Base-by-base conservation (phyloP, 2,113 vertebrate genomes). In the Chunga burmeisteri region DNA sequence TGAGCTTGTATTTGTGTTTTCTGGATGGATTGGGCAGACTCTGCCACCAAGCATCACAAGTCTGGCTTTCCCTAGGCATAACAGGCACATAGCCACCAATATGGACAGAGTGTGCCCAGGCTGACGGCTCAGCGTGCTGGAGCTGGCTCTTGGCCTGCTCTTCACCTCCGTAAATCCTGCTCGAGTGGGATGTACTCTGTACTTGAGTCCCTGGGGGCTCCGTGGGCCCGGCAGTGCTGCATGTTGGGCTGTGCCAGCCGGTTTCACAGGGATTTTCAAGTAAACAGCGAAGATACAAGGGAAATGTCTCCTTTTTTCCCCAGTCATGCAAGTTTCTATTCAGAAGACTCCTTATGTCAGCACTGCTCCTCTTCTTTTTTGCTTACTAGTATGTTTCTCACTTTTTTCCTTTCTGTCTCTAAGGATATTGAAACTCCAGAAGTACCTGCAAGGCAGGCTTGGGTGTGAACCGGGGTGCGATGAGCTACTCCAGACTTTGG, bases 171-270 rank as follows among this genome's bases (percentile, higher is more conserved):
- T 52, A 52, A 73, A 81, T 80, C 36, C 86, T 77, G 10, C 59
- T 46, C 0, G 5, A 25, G 62, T 34, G 86, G 62, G 42, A 18
- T 6, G 11, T 34, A 3, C 47, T 44, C 21, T 2, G 8, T 52
- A 4, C 36, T 22, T 6, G 42, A 46, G 25, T 46, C 52, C 22
- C 53, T 40, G 55, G 61, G 32, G 52, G 21, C 79, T 58, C 38
- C 0, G 0, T 47, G 44, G 50, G 42, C 42, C 47, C 8, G 4
- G 9, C 67, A 49, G 81, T 0, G 0, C 56, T 46, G 59, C 3
- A 3, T 6, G 6, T 40, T 2, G 4, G 38, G 71, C 70, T 80
- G 62, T 47, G 70, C 78, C 70, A 20, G 44, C 40, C 2, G 1
- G 21, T 84, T 70, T 86, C 77, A 49, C 3, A 2, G 73, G 50